Percentiles rank a stretch among this genome's conserved stretches.
Conservation (phyloP, 2,888 invertebrate species). For the Autographa pulchrina region DNA sequence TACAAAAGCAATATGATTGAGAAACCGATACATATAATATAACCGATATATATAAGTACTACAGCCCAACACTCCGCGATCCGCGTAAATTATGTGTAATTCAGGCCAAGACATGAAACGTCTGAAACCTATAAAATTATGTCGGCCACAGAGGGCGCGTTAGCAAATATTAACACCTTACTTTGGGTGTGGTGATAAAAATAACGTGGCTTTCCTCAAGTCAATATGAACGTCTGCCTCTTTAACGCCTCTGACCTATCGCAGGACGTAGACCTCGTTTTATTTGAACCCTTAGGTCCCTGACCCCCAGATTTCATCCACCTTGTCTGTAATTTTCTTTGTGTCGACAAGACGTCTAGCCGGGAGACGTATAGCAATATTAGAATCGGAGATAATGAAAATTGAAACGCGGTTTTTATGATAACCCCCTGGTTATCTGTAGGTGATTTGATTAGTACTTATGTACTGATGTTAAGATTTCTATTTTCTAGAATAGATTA, state of each 20-base stretch:
- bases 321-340: constrained; percentile 43
- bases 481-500: not conserved
- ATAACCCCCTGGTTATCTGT: not conserved
- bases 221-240: constrained; percentile 17
- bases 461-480: not conserved
- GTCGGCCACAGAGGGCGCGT: not conserved
- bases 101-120: not conserved
- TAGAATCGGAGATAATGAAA: constrained; percentile 13
- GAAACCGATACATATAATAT: no score
- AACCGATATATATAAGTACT: no score
- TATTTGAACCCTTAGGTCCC: constrained; percentile 29
- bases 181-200: not conserved
- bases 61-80: not conserved
- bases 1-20: no score
- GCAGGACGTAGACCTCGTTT: constrained; percentile 41
- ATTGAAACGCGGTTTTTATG: not conserved
- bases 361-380: constrained; percentile 30
- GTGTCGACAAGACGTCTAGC: constrained; percentile 30
- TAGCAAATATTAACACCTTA: not conserved
- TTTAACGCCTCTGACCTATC: constrained; percentile 39
- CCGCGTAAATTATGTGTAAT: not conserved
- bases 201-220: not conserved
- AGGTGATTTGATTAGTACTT: not conserved
- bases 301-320: constrained; percentile 38
- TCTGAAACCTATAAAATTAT: not conserved